Base-by-base conservation (phyloP, 2,888 invertebrate species). In the Colletes collaris region DNA sequence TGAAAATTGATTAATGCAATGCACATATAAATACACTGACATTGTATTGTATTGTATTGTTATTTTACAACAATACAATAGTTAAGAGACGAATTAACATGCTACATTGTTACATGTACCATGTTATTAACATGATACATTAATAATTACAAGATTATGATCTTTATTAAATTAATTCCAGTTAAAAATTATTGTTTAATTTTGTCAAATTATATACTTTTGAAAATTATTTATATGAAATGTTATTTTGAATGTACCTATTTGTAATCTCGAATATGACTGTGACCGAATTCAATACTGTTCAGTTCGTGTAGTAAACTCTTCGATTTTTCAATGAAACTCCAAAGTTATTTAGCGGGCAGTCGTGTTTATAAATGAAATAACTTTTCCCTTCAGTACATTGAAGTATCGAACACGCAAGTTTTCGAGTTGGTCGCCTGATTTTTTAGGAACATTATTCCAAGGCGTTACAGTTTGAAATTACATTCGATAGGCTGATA, bases 311-410 rank as follows among this genome's bases (percentile, higher is more conserved):
- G 40, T 68, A 75, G 55, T 67, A 49, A 53, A 50, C 60, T 66
- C 27, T 37, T 13, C 58, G 13, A 37, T 37, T 59, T 10, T 65
- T 79, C 64, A 70, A 79, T 78, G 60, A 79, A 65, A 37, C 8
- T 3, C 19, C 37, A 13, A 60, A 70, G 50, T 37, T 78, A 78
- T 50, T 70, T 60, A 60, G 65, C 27, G 60, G 65, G 13, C 71
- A 65, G n/a, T 19, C 52, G 58, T 81, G 66, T 81, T 81, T 81
- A 75, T 82, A 81, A 70, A 69, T 66, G 81, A 58, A 62, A 49
- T n/a, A 69, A 35, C 19, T 60, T 60, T 44, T 67, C 46, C 27
- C 11, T 11, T 46, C 67, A 46, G 19, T 53, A 40, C 27, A 58
- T 27, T 27, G 27, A 27, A 27, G 27, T 27, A 27, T 72, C 19